Base-by-base conservation (phyloP, 2,888 invertebrate genomes). In the Coleophora flavipennella region DNA sequence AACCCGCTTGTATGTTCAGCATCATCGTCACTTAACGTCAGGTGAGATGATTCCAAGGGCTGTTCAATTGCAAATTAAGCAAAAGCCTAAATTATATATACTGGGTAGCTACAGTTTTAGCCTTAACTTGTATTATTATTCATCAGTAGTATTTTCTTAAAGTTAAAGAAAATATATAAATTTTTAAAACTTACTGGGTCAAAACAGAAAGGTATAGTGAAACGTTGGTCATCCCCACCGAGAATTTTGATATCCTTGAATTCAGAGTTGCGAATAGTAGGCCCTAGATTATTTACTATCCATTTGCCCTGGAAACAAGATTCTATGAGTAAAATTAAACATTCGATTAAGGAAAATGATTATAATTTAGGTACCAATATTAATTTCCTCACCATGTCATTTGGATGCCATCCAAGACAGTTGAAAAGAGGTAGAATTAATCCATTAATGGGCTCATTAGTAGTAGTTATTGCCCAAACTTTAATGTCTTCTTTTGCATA, bases 381-480 rank as follows among this genome's bases (percentile, higher is more conserved):
- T n/a, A n/a, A n/a, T n/a, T n/a, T n/a, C n/a, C 20, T 20, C 57
- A 83, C 87, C 72, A 87, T 81, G 31, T 80, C 64, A 8, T 56
- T 47, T 0, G 92, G 86, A 0, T 86, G 87, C 91, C 93, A 95
- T 2, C 91, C 93, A 68, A 95, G 85, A 35, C 88, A 85, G 71
- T 93, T 93, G 60, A 94, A 91, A 43, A 78, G 49, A 1, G 84
- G 81, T 0, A 87, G 27, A 0, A 87, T 59, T 20, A 4, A 4
- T 1, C 89, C 90, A 54, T 89, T 88, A 0, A 86, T 57, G 0
- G 96, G 96, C 61, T 97, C 96, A 64, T 96, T 96, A 32, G 94
- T 94, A 0, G 92, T 91, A 0, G 95, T 92, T 26, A 96, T 74
- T 0, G 88, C 94, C 96, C 96, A 97, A 39, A 92, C 85, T 0